Evolutionary conservation across 2,797 vertebrate species (phyloP).

Genomic region (Zenarchopterus dispar): DNA sequence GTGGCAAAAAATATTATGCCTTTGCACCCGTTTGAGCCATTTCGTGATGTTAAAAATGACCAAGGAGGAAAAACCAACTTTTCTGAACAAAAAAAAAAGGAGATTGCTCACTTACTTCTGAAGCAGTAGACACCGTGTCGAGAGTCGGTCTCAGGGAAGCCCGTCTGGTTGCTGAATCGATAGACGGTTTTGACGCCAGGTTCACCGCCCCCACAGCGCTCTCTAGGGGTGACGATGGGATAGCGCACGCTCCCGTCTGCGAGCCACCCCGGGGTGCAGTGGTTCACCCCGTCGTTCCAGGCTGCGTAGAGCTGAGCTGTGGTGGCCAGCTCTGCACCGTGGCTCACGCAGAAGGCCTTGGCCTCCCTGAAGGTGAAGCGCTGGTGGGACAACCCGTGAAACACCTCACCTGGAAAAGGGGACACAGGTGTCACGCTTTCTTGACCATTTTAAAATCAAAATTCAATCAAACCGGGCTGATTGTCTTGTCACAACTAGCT

Average conservation of each 20-base stretch:
- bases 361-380: constrained; percentile 89
- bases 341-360: constrained; percentile 78
- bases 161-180: constrained; percentile 91
- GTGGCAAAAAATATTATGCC: too few relatives aligned
- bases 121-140: constrained; percentile 93
- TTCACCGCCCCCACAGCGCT: constrained; percentile 89
- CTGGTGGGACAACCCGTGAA: constrained; percentile 80
- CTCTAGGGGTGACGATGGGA: constrained; percentile 89
- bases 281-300: constrained; percentile 90
- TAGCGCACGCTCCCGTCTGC: constrained; percentile 93
- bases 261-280: constrained; percentile 94
- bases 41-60: too few relatives aligned
- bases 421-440: constrained; percentile 4
- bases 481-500: not conserved
- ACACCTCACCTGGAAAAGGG: constrained; percentile 85
- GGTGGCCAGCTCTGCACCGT: constrained; percentile 84
- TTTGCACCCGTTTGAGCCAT: too few relatives aligned
- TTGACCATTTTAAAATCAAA: not conserved
- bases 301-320: constrained; percentile 91
- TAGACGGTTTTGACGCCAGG: constrained; percentile 92
- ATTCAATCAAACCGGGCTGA: not conserved
- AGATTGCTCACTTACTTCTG: constrained; percentile 78
- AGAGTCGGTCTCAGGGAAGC: constrained; percentile 87
- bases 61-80: not conserved
- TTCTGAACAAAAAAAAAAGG: not conserved